Base-by-base conservation (phyloP, 1,140 invertebrate genomes). In the Portunus trituberculatus region DNA sequence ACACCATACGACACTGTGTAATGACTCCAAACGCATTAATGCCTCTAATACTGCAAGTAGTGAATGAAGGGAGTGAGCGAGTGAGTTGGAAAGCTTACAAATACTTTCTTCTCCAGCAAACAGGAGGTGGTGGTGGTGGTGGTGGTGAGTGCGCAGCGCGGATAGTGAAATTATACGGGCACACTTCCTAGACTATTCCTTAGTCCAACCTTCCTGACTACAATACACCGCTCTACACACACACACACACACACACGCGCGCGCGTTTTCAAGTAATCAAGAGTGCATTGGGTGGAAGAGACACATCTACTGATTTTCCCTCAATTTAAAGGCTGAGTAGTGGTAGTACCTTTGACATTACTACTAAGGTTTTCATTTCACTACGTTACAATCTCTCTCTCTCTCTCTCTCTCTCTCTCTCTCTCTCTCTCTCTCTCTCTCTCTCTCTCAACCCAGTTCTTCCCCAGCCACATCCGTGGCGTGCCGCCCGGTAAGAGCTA, bases 251-350 rank as follows among this genome's bases (percentile, higher is more conserved):
- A n/a, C 67, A n/a, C n/a, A n/a, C 6, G 3, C 6, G 0, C 67
- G 1, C 67, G 8, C 20, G 67, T 76, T 76, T 76, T n/a, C 25
- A 76, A n/a, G 67, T 76, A n/a, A 76, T n/a, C 67, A 76, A 76
- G 67, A n/a, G 67, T 76, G 67, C n/a, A 76, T 76, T 76, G 67
- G 67, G 67, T 76, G 67, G 67, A 76, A 76, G 67, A 76, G n/a
- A 76, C 16, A n/a, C 6, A 25, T n/a, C 67, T 76, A 76, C 67
- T 76, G 20, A 2, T n/a, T 7, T 8, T 76, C 6, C 25, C 20
- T 76, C 67, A 76, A 76, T 20, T 25, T 76, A 76, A 76, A n/a
- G 25, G n/a, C 39, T 2, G 67, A n/a, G 67, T 20, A 20, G 67
- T 76, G n/a, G 67, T 76, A 76, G 20, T 39, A n/a, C 67, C 67